Evolutionary conservation across 2,113 vertebrate species (phyloP).

Genomic region (Chauna torquata): DNA sequence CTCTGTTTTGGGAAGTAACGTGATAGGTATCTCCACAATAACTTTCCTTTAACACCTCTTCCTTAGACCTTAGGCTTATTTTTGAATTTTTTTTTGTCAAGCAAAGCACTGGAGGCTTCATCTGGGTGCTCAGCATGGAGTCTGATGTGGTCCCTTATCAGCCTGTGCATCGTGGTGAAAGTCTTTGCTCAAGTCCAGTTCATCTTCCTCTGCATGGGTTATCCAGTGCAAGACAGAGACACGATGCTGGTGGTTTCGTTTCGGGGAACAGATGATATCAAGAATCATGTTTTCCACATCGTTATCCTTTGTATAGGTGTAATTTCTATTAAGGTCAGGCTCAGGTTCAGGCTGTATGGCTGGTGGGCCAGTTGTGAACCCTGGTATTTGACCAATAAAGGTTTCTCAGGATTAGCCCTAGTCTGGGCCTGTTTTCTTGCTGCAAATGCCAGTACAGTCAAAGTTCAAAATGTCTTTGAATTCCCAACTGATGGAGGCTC

Average conservation of each 20-base stretch:
- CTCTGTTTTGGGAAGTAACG: neutral
- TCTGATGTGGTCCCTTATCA: neutral
- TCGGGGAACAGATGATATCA: neutral
- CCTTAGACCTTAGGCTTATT: neutral
- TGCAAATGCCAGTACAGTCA: neutral
- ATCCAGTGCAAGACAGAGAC: neutral
- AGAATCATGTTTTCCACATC: fast-evolving
- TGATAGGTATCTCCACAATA: neutral
- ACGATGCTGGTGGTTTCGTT: neutral
- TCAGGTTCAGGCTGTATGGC: neutral
- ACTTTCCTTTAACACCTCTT: neutral
- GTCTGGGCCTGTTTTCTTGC: neutral
- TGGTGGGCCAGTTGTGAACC: neutral
- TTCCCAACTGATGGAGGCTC: neutral
- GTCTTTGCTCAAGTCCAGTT: neutral
- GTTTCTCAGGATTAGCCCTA: neutral
- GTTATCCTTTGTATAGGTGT: neutral
- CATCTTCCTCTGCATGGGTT: neutral
- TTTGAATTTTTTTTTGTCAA: neutral
- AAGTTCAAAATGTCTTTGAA: neutral
- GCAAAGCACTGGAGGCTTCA: neutral
- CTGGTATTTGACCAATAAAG: neutral
- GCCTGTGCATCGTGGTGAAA: neutral
- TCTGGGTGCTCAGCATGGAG: neutral
- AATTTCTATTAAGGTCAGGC: neutral